Base-by-base conservation (phyloP, 1,140 invertebrate species). In the Aradophagus sp. region DNA sequence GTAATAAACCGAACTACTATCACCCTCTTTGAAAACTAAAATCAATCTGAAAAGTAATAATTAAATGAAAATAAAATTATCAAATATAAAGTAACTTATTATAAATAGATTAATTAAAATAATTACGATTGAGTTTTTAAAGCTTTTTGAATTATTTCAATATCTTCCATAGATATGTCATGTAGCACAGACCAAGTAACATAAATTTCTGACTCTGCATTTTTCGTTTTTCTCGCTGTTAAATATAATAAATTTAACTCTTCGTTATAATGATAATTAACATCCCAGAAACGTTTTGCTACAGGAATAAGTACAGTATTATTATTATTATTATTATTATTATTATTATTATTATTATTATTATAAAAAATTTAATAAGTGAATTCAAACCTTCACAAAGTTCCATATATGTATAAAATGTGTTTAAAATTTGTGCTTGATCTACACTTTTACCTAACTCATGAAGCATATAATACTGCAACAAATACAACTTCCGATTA, bases 381-480 rank as follows among this genome's bases (percentile, higher is more conserved):
- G 27, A n/a, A 16, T 71, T 80, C 0, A 35, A 36, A 86, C 84
- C 80, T 82, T 86, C 84, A 29, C 84, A 86, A 29, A 86, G 34
- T 73, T 85, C 83, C 34, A 85, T 83, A 16, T 85, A 86, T 11
- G 81, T 78, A 39, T 86, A 78, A 76, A 84, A 84, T 6, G 82
- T 78, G 17, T 79, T 82, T 8, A 76, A 76, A 19, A 86, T 82
- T 70, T 82, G 82, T 13, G 75, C 29, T 58, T 82, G 79, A 63
- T 87, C 80, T n/a, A 58, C 12, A n/a, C 56, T 80, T 23, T 84
- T 86, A 1, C 84, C 85, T 17, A 86, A 59, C 41, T 83, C 76
- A 35, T 77, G 77, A 44, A 87, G 81, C 23, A 83, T 73, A 52
- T 81, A 82, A 55, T 80, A 84, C 86, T 87, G 48, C 42, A 78